Base-by-base conservation (phyloP, 1,140 invertebrate species). In the Amphibalanus amphitrite region DNA sequence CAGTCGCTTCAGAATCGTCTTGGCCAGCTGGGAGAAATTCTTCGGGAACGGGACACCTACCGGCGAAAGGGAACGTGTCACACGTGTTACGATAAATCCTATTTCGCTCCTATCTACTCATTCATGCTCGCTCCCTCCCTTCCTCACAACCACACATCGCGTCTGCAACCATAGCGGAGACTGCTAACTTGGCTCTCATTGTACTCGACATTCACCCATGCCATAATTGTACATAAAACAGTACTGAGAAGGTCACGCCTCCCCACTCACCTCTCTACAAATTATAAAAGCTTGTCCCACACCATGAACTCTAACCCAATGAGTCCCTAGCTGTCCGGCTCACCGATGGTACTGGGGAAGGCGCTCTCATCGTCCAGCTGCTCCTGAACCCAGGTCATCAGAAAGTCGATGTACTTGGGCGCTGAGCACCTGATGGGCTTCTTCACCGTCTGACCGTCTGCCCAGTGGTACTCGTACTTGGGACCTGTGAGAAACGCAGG, bases 381-480 rank as follows among this genome's bases (percentile, higher is more conserved):
- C 83, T 99, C 95, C 82, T 99, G 96, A 59, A 98, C 95, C 95
- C 96, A 99, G 17, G 95, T 98, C 95, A 99, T 98, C 71, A 99
- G 84, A 83, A 97, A 99, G 82, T 99, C 97, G 77, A 99, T 99
- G 79, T 99, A 99, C 80, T 97, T 97, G 28, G 97, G 96, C 69
- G 97, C 97, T 65, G 95, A 97, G 84, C 95, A 99, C 82, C 98
- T 98, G 73, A 99, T 98, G 28, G 96, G 95, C 81, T 98, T 98
- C 79, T 98, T 98, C 0, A 98, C 94, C 3, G 93, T 96, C 77
- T 94, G 90, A 23, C 95, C 96, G 83, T 99, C 97, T 6, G 96
- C 96, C 97, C 97, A 99, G 81, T 98, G 97, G 81, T 99, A 99
- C 82, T 99, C 97, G 79, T 99, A 98, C 81, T 98, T 98, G 71